Base-by-base conservation (phyloP, 2,888 invertebrate genomes). In the Pollenia labialis region DNA sequence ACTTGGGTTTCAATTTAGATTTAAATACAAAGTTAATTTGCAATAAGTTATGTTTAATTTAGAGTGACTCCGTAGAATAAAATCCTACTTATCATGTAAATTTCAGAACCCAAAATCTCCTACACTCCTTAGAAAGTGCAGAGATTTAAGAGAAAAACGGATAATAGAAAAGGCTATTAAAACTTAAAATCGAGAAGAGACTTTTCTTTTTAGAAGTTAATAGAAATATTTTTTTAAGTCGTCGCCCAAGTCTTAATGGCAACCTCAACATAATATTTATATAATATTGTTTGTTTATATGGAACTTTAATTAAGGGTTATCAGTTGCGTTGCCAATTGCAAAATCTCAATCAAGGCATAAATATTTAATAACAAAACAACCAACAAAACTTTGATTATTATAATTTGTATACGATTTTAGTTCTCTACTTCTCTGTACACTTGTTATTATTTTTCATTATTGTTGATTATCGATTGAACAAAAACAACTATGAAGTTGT, bases 291-390 rank as follows among this genome's bases (percentile, higher is more conserved):
- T 58, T 81, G 58, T 76, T 80, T 75, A 76, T 54, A 48, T 11
- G 42, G 44, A 66, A 83, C 75, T 83, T 60, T 52, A 80, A 75
- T 86, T 64, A 83, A 76, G 83, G 83, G 86, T 86, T 86, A 86
- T 86, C 86, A 83, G 71, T 80, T 80, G 71, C 64, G 50, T 80
- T 86, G 79, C 64, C 80, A 75, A 46, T 74, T 75, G 74, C 74
- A 54, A 75, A 80, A 74, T 54, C 74, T 54, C 69, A 69, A 71
- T 64, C 74, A 75, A 80, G 54, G 18, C 56, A 56, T 56, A 81
- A 64, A 42, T 62, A 64, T 40, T 75, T 32, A 71, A 50, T 23
- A 68, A 50, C 4, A 64, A 54, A 46, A 16, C 12, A 40, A n/a
- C 48, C 44, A 72, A 52, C 11, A 68, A 66, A 80, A 54, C 44